Conservation (phyloP, 2,113 vertebrate genomes). For the Acanthochromis polyacanthus region DNA sequence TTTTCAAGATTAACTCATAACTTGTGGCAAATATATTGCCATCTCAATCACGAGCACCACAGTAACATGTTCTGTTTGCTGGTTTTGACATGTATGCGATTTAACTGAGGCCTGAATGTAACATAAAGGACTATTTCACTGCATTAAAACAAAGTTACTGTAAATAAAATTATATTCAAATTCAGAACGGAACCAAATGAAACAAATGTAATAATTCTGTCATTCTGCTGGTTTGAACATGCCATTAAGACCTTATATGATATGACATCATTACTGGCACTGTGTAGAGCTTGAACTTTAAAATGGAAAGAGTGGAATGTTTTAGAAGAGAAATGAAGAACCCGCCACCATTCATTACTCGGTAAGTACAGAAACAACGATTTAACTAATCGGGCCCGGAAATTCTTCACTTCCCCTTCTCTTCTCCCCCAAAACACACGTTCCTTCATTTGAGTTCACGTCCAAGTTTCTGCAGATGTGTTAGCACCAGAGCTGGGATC, state of each 20-base stretch:
- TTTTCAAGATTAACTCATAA: neutral
- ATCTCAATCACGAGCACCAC: neutral
- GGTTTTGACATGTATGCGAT: neutral
- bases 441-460: constrained; percentile 48
- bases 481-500: constrained; percentile 11
- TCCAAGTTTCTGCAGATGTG: constrained; percentile 9
- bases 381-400: neutral
- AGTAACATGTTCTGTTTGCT: constrained; percentile 12
- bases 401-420: neutral
- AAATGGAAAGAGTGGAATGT: constrained; percentile 63
- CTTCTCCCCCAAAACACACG: neutral
- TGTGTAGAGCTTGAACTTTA: constrained; percentile 6
- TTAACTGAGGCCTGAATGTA: neutral
- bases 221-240: constrained; percentile 36
- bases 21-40: neutral
- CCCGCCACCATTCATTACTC: constrained; percentile 16
- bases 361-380: constrained; percentile 9
- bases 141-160: constrained; percentile 9
- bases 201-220: neutral
- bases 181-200: neutral
- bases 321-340: constrained; percentile 22
- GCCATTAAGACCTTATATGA: constrained; percentile 4
- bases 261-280: constrained; percentile 37
- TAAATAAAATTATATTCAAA: neutral
- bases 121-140: constrained; percentile 8